phyloP scores from a whole-genome alignment of 2,113 vertebrate genomes.

The Pholis gunnellus region DNA sequence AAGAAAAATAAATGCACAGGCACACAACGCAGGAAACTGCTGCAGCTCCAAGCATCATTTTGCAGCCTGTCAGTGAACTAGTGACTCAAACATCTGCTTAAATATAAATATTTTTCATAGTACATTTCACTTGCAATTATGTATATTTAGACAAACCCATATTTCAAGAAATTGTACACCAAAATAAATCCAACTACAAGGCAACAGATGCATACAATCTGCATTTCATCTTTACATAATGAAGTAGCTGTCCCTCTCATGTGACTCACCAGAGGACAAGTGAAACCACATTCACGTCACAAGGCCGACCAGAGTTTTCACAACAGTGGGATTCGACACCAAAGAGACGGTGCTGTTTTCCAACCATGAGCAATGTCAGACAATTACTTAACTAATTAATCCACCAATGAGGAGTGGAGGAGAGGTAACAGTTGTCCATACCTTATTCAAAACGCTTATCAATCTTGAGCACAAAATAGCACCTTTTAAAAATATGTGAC shows the following conservation, averaged over 20 bases:
- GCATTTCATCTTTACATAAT: constrained; percentile 48
- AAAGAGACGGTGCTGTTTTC: neutral
- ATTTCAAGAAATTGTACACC: neutral
- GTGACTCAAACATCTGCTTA: neutral
- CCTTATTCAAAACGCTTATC: neutral
- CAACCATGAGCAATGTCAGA: constrained; percentile 8
- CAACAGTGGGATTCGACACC: constrained; percentile 27
- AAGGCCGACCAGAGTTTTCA: constrained; percentile 31
- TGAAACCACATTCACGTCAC: constrained; percentile 53
- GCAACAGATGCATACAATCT: constrained; percentile 35
- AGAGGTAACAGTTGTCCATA: neutral
- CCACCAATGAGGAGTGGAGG: neutral
- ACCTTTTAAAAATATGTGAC: neutral
- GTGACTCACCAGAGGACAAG: constrained; percentile 59
- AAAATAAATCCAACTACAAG: constrained; percentile 19
- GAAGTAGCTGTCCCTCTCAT: constrained; percentile 39
- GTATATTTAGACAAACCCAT: neutral
- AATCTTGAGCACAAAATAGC: neutral
- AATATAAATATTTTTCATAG: neutral
- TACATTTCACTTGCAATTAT: neutral
- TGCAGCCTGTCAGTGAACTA: neutral
- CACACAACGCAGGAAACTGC: constrained; percentile 27
- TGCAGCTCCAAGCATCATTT: neutral
- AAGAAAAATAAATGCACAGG: constrained; percentile 31
- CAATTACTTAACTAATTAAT: constrained; percentile 4